Evolutionary conservation across 2,888 invertebrate genomes (phyloP).

Genomic region (Ichneumoninae sp.): DNA sequence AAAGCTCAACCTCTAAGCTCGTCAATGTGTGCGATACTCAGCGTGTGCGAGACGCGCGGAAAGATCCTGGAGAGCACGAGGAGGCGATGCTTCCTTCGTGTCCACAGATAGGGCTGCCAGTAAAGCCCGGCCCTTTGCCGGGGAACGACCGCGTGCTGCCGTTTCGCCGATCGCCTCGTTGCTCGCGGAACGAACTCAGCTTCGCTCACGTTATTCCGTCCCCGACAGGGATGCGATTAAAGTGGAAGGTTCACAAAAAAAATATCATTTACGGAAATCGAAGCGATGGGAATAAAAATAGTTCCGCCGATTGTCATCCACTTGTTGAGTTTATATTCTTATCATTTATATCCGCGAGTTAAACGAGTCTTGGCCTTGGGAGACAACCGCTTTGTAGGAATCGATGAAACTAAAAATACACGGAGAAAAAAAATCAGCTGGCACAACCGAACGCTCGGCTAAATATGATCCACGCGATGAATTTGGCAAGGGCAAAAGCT

Average conservation of each 20-base stretch:
- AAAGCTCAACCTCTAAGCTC: not conserved
- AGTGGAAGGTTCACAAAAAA: not conserved
- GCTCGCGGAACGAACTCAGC: slow-evolving; percentile 27
- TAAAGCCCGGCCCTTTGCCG: slow-evolving; percentile 23
- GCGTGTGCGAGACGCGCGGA: slow-evolving; percentile 5
- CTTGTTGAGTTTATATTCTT: not conserved
- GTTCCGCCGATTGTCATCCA: not conserved
- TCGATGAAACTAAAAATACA: not conserved
- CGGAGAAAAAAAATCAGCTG: not conserved
- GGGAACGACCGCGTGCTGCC: slow-evolving; percentile 12
- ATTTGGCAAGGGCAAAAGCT: too few species aligned
- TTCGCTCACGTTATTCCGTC: slow-evolving; percentile 13
- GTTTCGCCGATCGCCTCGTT: slow-evolving; percentile 25
- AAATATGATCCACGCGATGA: too few species aligned
- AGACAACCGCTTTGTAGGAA: not conserved
- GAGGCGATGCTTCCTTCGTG: slow-evolving; percentile 31
- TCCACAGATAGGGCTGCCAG: slow-evolving; percentile 17
- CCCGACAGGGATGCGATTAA: not conserved
- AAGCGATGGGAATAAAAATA: not conserved
- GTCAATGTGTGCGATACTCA: slow-evolving; percentile 18
- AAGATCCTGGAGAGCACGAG: not conserved
- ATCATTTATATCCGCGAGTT: not conserved
- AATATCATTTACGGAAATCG: not conserved
- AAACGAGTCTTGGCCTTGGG: not conserved
- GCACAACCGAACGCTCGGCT: not conserved